Conservation (phyloP, 2,797 vertebrate genomes). For the Enoplosus armatus region DNA sequence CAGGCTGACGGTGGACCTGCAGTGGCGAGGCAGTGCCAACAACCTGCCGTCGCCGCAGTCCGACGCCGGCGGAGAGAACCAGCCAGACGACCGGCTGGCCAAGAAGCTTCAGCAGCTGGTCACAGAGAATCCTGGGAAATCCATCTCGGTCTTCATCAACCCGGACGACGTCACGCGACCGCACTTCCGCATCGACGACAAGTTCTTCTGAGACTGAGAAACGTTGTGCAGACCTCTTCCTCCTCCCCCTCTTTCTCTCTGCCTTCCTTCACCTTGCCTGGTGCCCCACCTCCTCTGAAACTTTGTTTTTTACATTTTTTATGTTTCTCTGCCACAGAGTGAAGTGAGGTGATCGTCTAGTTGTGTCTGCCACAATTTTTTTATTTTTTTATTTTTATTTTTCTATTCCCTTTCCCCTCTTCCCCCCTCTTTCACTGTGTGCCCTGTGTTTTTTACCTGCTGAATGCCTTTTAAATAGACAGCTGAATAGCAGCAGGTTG, state of each 20-base stretch:
- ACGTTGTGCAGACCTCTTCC: neutral
- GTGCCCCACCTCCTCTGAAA: constrained; percentile 48
- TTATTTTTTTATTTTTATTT: constrained; percentile 59
- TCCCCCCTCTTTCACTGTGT: constrained; percentile 63
- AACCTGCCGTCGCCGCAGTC: constrained; percentile 93
- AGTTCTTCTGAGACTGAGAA: constrained; percentile 92
- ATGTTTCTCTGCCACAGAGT: constrained; percentile 70
- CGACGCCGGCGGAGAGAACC: constrained; percentile 86
- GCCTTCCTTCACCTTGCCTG: constrained; percentile 13
- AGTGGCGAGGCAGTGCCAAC: constrained; percentile 89
- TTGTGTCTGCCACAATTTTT: constrained; percentile 64
- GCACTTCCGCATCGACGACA: constrained; percentile 98
- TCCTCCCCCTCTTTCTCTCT: neutral
- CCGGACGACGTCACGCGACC: constrained; percentile 96
- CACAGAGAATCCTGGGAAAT: constrained; percentile 97
- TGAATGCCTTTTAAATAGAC: constrained; percentile 69
- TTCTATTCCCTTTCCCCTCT: constrained; percentile 49
- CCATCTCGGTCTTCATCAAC: constrained; percentile 98
- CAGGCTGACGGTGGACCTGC: constrained; percentile 90
- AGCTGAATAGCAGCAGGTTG: constrained; percentile 44
- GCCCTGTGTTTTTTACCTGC: constrained; percentile 72
- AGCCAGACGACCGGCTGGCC: constrained; percentile 94
- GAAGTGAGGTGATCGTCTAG: constrained; percentile 69
- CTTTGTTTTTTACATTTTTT: constrained; percentile 48
- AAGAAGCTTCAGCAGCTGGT: constrained; percentile 98